These are phyloP conservation scores for Lochmaea crataegi DNA, from an alignment of 2,888 invertebrate species.

Conservation along the genomic window DNA sequence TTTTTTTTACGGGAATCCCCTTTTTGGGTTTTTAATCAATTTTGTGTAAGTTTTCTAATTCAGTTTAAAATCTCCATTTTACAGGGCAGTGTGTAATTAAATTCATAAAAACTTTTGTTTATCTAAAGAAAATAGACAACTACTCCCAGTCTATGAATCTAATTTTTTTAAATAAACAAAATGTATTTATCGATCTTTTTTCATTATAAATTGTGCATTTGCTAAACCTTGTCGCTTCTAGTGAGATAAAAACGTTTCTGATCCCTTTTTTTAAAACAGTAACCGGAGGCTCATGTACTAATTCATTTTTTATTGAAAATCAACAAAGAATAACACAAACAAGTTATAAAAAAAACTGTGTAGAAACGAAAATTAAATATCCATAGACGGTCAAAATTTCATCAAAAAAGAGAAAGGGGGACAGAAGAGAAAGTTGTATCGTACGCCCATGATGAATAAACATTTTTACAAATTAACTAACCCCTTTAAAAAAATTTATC, in stretches of 20 bases:
- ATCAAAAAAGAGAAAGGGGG: too few species aligned
- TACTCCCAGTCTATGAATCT: too few species aligned
- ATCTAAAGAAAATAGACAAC: not conserved
- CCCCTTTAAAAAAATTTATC: too few species aligned
- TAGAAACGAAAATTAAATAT: not conserved
- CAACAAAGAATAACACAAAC: too few species aligned
- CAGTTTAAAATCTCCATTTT: not conserved
- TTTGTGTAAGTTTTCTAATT: not conserved
- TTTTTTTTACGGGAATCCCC: not conserved
- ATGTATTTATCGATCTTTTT: not conserved
- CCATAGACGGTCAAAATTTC: not conserved
- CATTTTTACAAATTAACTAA: too few species aligned
- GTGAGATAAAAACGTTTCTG: not conserved
- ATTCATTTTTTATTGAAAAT: not conserved
- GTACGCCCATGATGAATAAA: too few species aligned
- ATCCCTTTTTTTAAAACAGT: not conserved
- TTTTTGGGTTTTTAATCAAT: too few species aligned
- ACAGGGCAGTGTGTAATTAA: not conserved
- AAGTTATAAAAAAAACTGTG: too few species aligned
- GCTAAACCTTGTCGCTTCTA: not conserved
- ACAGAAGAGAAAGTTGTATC: too few species aligned
- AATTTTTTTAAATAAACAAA: too few species aligned
- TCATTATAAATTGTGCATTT: not conserved
- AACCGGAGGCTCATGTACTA: not conserved
- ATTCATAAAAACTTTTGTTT: not conserved